These are phyloP conservation scores for Bucco capensis DNA, from an alignment of 2,113 vertebrate genomes.

Conservation along the genomic window DNA sequence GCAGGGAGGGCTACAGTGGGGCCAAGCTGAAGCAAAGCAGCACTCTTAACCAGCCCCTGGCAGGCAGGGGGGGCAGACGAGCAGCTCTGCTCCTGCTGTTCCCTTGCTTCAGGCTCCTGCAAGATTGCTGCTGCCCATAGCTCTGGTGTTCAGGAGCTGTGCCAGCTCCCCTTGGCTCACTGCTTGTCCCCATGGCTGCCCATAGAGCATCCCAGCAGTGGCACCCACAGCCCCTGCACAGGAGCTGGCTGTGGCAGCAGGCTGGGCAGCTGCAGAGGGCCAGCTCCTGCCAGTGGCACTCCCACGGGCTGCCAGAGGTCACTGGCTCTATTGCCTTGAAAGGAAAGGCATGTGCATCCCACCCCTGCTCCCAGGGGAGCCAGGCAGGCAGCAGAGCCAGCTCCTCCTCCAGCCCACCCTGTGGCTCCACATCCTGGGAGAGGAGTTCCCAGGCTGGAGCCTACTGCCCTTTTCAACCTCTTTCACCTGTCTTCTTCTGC, in stretches of 20 bases:
- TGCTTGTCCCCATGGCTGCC: background rate
- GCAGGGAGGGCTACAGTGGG: background rate
- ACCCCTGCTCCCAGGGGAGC: background rate
- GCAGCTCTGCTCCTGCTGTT: background rate
- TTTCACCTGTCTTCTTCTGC: background rate
- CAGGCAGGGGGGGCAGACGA: background rate
- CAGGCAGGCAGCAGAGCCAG: background rate
- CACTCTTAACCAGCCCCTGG: background rate
- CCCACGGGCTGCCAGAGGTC: background rate
- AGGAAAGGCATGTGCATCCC: conserved; percentile 19
- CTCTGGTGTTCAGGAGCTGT: background rate
- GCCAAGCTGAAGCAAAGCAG: background rate
- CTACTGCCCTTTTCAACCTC: background rate
- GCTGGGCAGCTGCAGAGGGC: background rate
- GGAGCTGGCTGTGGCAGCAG: background rate
- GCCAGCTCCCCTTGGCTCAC: background rate
- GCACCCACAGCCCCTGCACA: background rate
- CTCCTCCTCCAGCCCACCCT: background rate
- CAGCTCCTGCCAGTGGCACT: background rate
- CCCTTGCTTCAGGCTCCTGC: background rate
- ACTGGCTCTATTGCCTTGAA: conserved; percentile 7
- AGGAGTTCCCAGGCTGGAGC: background rate
- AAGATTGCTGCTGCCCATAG: background rate
- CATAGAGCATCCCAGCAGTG: background rate
- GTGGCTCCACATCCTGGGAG: background rate